phyloP scores from a whole-genome alignment of 2,888 invertebrate genomes.

The Tenthredo scrophulariae region DNA sequence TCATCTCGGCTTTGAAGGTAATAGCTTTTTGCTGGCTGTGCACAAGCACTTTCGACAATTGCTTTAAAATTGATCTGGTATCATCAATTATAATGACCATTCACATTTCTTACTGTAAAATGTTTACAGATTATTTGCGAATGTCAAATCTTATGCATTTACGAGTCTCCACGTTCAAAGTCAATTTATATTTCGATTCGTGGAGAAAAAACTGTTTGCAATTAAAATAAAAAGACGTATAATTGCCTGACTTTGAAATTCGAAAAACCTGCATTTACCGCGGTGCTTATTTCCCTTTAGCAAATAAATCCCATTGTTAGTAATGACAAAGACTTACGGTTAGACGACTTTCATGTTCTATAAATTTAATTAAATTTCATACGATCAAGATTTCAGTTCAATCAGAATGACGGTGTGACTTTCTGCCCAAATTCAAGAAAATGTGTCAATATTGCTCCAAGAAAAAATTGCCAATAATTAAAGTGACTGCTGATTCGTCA shows the following conservation, averaged over 20 bases:
- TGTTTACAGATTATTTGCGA: neutral
- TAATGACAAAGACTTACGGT: conserved; percentile 4
- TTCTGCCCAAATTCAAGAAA: neutral
- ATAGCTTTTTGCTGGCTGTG: neutral
- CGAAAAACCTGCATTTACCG: neutral
- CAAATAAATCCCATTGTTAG: neutral
- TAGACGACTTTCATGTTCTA: neutral
- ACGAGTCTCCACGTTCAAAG: neutral
- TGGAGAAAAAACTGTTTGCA: neutral
- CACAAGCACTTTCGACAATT: neutral
- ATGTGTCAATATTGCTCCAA: neutral
- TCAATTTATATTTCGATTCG: neutral
- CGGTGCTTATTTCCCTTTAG: neutral
- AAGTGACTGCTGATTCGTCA: neutral
- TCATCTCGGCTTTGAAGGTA: neutral
- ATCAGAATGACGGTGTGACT: neutral
- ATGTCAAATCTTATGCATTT: neutral
- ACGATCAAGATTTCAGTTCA: neutral
- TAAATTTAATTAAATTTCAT: neutral
- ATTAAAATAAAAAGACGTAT: neutral
- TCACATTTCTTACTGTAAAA: neutral
- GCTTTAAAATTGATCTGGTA: neutral
- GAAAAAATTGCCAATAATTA: neutral
- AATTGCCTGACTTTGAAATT: neutral
- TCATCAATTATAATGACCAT: neutral